Conservation (phyloP, 35 echinoderm and acorn worm species). For the Heliocidaris erythrogramma region DNA sequence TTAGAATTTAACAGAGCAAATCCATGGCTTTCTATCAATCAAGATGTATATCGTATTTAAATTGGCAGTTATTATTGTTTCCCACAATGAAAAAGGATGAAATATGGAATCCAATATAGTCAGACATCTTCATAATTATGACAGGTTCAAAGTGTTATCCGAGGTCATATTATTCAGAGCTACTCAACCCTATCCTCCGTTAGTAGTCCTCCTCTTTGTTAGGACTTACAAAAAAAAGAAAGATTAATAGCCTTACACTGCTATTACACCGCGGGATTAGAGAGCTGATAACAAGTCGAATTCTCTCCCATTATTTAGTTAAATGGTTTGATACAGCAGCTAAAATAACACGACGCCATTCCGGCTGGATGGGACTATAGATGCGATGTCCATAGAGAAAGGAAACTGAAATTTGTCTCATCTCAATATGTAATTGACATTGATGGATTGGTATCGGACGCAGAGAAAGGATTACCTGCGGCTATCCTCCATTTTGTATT, state of each 20-base stretch:
- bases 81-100: not conserved
- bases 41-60: not conserved
- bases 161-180: not conserved
- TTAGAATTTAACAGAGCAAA: not conserved
- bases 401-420: not conserved
- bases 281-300: not conserved
- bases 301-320: not conserved
- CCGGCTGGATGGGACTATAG: not conserved
- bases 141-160: not conserved
- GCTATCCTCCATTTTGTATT: not conserved
- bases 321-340: conserved; percentile 8
- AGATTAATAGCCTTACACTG: not conserved
- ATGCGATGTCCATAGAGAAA: not conserved
- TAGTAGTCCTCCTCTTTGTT: not conserved
- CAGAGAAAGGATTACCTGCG: conserved; percentile 12
- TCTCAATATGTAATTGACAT: conserved; percentile 7
- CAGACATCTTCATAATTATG: not conserved
- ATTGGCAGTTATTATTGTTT: not conserved
- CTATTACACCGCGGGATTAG: not conserved
- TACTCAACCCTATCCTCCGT: not conserved
- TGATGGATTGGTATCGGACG: conserved; percentile 31
- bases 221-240: not conserved
- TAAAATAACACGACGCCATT: not conserved
- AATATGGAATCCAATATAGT: not conserved
- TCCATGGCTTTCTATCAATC: not conserved